Evolutionary conservation across 2,888 invertebrate genomes (phyloP).

Genomic region (Spatulosminthurus flaviceps): DNA sequence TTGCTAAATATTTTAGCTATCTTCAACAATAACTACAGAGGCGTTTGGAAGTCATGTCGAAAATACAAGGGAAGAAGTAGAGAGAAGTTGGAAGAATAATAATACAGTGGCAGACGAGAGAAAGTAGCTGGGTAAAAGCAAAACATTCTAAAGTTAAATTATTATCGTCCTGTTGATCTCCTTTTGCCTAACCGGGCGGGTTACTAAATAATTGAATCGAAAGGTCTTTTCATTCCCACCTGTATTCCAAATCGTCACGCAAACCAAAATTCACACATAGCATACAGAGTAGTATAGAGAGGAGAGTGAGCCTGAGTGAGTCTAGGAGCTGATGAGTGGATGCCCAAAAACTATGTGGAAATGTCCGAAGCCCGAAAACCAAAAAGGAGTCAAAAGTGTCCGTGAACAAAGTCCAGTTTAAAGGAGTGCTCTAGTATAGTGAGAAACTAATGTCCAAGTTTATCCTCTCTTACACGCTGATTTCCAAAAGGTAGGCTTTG

Average conservation of each 20-base stretch:
- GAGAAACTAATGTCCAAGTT: conserved; percentile 37
- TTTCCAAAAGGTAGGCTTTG: conserved; percentile 41
- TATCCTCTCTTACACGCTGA: conserved; percentile 38
- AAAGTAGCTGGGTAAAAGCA: conserved; percentile 13
- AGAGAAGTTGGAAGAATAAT: background rate
- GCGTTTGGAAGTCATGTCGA: background rate
- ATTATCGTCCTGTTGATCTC: conserved; percentile 46
- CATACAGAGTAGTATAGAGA: too few relatives aligned
- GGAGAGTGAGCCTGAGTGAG: background rate
- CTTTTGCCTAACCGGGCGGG: conserved; percentile 39
- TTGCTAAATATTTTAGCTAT: background rate
- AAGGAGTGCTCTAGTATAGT: conserved; percentile 19
- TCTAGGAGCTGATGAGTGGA: conserved; percentile 4
- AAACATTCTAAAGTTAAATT: conserved; percentile 39
- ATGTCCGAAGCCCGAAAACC: conserved; percentile 12
- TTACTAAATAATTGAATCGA: conserved; percentile 40
- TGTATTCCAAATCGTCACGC: conserved; percentile 43
- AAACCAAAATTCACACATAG: conserved; percentile 10
- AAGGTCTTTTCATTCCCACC: conserved; percentile 41
- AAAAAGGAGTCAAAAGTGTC: conserved; percentile 14
- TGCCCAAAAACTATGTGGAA: background rate
- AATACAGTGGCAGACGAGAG: conserved; percentile 5
- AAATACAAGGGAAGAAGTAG: background rate
- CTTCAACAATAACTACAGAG: background rate
- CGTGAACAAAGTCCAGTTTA: conserved; percentile 23